phyloP scores from a whole-genome alignment of 2,797 vertebrate species.

The Acanthornis magna region DNA sequence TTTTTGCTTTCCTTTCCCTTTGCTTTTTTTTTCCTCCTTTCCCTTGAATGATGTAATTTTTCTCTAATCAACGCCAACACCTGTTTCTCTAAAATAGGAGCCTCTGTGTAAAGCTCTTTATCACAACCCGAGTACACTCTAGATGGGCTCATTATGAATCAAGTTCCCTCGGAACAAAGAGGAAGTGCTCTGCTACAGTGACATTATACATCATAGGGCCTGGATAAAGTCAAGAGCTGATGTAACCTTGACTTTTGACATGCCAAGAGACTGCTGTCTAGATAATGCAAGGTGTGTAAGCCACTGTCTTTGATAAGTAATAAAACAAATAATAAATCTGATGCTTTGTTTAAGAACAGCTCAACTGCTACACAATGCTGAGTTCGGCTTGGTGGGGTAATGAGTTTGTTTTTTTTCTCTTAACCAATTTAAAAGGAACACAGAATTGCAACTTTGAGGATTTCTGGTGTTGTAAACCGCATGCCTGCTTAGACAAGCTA shows the following conservation, averaged over 20 bases:
- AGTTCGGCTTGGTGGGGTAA: background rate
- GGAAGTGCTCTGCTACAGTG: constrained; percentile 63
- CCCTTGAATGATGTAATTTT: constrained; percentile 81
- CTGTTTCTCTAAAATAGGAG: constrained; percentile 77
- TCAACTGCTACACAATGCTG: background rate
- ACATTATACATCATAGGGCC: constrained; percentile 58
- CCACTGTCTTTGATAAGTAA: constrained; percentile 66
- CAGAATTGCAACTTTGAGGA: background rate
- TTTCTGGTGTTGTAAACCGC: background rate
- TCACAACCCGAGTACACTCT: constrained; percentile 63
- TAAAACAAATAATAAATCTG: constrained; percentile 57
- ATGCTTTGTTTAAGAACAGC: constrained; percentile 2
- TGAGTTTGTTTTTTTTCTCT: background rate
- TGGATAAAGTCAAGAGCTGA: constrained; percentile 72
- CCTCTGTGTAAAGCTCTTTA: constrained; percentile 64
- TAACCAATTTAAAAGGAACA: background rate
- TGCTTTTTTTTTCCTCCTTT: constrained; percentile 46
- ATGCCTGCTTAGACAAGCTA: background rate
- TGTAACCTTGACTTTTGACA: constrained; percentile 55
- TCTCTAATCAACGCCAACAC: constrained; percentile 84
- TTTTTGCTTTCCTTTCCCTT: constrained; percentile 63
- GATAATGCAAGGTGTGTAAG: constrained; percentile 67
- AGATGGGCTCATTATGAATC: constrained; percentile 67
- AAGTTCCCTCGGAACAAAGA: constrained; percentile 72
- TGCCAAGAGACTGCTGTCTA: constrained; percentile 37